Conservation (phyloP, 2,113 vertebrate species). For the Gavia stellata region DNA sequence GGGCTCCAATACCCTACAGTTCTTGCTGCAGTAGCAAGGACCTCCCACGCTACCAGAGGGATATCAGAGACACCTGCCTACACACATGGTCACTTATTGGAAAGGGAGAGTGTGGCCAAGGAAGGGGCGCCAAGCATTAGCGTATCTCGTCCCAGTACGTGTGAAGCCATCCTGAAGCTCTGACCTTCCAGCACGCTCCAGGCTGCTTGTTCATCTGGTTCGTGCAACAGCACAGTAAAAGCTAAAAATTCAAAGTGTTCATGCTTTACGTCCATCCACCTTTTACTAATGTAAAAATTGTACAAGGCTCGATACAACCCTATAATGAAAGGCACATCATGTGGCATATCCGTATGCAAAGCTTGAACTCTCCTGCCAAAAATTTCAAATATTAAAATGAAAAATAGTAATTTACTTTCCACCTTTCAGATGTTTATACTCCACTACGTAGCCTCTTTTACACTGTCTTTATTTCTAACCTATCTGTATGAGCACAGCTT, state of each 20-base stretch:
- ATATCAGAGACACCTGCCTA: not conserved
- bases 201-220: not conserved
- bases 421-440: not conserved
- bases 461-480: not conserved
- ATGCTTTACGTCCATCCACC: not conserved
- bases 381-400: not conserved
- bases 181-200: not conserved
- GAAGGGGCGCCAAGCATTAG: not conserved
- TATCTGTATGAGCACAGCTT: not conserved
- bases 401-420: not conserved
- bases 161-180: not conserved
- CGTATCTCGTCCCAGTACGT: not conserved
- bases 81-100: rapidly evolving
- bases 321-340: not conserved
- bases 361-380: not conserved
- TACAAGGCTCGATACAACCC: not conserved
- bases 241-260: not conserved
- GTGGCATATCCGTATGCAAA: not conserved
- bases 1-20: not conserved
- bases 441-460: not conserved
- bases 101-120: not conserved
- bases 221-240: rapidly evolving
- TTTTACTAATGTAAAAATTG: not conserved
- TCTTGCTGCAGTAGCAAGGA: too few species aligned
- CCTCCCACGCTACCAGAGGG: not conserved